Evolutionary conservation across 2,113 vertebrate genomes (phyloP), one percentile per base, ranked within the genome.

Genomic region (Ciconia boyciana): DNA sequence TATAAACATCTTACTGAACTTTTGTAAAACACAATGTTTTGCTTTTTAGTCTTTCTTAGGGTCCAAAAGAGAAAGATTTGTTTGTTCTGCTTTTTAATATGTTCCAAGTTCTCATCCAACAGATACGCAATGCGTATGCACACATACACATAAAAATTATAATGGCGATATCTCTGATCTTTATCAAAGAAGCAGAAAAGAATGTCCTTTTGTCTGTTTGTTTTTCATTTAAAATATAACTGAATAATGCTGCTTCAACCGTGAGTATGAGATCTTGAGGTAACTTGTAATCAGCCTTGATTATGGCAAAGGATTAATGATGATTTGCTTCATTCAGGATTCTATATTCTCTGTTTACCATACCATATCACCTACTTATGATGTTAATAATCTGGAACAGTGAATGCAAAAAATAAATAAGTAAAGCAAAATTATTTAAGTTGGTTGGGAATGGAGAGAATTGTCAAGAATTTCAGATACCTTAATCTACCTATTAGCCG

Each of bases 401-500:
- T n/a, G 18, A 65, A 83, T 48, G 77, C 7, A 69, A 70, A 44
- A 75, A 75, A 22, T 4, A 2, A 71, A 31, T 28, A 48, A 52
- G 12, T 24, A 46, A 69, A 91, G 8, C 13, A 55, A 68, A 64
- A 52, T 77, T 90, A 44, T 58, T 61, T 70, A 39, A 89, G 18
- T 82, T 94, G 87, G 39, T 74, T 60, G 71, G 71, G 70, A 94
- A 94, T 89, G 65, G 91, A 96, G 48, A 94, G 43, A 62, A 55
- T 58, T 87, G n/a, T 91, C 55, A 78, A 46, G 17, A 52, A 70
- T 66, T 83, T 89, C 31, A 70, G 41, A 49, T 41, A 41, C 7
- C 0, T 46, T 54, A 12, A 29, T 48, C 17, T 61, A 22, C 26
- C 2, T 51, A 7, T 46, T 65, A 85, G 41, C 16, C 29, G 44